These are phyloP conservation scores for Diplazon laetatorius DNA, from an alignment of 2,888 invertebrate genomes.

Conservation along the genomic window DNA sequence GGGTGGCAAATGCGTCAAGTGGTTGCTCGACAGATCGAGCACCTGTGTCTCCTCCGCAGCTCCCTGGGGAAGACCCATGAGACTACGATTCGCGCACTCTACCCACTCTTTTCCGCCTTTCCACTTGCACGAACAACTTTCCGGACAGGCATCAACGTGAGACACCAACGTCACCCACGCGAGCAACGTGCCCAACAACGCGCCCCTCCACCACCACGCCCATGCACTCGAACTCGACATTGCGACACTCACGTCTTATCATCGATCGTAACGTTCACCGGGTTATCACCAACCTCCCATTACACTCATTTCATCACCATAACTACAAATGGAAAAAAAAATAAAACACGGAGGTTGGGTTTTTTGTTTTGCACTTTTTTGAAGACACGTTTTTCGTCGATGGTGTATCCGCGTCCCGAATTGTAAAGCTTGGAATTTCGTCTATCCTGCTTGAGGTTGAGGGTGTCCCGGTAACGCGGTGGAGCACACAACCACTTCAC, in stretches of 20 bases:
- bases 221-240: constrained; percentile 70
- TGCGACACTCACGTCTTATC: constrained; percentile 44
- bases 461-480: neutral
- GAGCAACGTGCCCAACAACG: constrained; percentile 62
- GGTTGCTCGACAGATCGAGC: constrained; percentile 92
- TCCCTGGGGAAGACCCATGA: constrained; percentile 90
- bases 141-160: constrained; percentile 86
- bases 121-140: constrained; percentile 94
- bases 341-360: neutral
- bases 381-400: neutral
- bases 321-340: no score
- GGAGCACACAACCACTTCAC: neutral
- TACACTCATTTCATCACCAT: constrained; percentile 33
- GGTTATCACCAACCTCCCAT: constrained; percentile 7
- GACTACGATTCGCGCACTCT: constrained; percentile 91
- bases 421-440: neutral
- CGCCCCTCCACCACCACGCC: constrained; percentile 72
- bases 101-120: constrained; percentile 96
- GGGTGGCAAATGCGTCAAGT: constrained; percentile 89
- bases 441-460: neutral
- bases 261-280: constrained; percentile 47
- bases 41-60: constrained; percentile 94
- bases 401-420: neutral
- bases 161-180: constrained; percentile 61
- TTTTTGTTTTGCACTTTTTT: constrained; percentile 36